phyloP scores from a whole-genome alignment of 2,888 invertebrate species.

The Agonopterix heracliana region DNA sequence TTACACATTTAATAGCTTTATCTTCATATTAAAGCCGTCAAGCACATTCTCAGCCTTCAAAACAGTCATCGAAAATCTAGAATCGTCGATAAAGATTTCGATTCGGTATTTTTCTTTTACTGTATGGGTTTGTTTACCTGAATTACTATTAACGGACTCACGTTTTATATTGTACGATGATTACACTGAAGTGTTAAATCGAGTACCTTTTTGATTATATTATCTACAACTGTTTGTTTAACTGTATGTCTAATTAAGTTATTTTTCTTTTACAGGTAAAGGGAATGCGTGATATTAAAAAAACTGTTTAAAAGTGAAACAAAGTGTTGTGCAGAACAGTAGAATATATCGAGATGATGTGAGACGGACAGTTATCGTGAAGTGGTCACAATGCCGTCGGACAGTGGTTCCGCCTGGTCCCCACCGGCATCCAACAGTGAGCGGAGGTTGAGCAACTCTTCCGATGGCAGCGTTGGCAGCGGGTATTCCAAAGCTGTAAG shows the following conservation, averaged over 20 bases:
- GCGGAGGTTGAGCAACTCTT: slow-evolving; percentile 70
- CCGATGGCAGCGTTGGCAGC: slow-evolving; percentile 70
- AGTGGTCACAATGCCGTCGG: slow-evolving; percentile 64
- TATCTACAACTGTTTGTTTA: no score
- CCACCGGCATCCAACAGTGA: slow-evolving; percentile 67
- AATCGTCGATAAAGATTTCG: slow-evolving; percentile 4
- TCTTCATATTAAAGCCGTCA: not conserved
- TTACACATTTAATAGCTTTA: not conserved
- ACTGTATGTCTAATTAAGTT: no score
- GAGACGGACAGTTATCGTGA: slow-evolving; percentile 40
- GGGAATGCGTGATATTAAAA: slow-evolving; percentile 48
- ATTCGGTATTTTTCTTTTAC: not conserved
- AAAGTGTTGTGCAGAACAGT: slow-evolving; percentile 46
- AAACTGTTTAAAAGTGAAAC: slow-evolving; percentile 47
- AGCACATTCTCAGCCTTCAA: not conserved
- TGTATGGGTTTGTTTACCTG: slow-evolving; percentile 1
- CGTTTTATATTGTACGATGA: no score
- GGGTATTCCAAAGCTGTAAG: slow-evolving; percentile 71
- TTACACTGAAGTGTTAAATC: no score
- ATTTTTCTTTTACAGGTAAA: slow-evolving; percentile 51
- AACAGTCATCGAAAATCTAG: not conserved
- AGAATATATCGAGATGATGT: slow-evolving; percentile 38
- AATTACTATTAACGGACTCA: not conserved
- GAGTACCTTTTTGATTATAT: no score
- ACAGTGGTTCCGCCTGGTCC: slow-evolving; percentile 68